Evolutionary conservation across 2,113 vertebrate species (phyloP).

Genomic region (Atractosteus spatula): DNA sequence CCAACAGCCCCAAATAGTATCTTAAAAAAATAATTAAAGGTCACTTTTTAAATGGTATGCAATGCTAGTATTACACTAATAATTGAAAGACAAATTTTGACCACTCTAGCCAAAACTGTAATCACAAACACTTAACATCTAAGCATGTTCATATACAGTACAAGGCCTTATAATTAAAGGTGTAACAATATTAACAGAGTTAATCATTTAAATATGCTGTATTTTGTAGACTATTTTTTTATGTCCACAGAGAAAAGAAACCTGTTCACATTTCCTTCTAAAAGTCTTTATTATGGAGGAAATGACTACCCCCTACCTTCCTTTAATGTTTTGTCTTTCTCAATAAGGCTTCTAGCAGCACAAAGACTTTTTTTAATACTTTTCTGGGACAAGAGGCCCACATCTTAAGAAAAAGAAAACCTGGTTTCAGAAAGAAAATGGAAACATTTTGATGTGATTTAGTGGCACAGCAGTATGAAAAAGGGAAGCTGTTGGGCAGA

Average conservation of each 20-base stretch:
- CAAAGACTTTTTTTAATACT: slow-evolving; percentile 1
- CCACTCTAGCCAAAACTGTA: no score
- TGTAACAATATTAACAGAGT: no score
- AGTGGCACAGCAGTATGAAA: background rate
- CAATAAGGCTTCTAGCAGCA: slow-evolving; percentile 28
- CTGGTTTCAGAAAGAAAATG: slow-evolving; percentile 3
- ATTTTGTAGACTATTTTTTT: background rate
- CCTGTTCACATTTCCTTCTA: slow-evolving; percentile 36
- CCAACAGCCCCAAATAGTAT: no score
- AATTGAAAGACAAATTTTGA: no score
- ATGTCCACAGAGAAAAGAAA: slow-evolving; percentile 14
- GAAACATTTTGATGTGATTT: slow-evolving; percentile 8
- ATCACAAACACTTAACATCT: no score
- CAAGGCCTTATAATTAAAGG: no score
- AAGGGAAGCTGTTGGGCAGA: background rate
- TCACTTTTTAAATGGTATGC: no score
- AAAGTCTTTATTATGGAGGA: slow-evolving; percentile 30
- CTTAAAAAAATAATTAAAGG: no score
- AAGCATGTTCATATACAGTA: no score
- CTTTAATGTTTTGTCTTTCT: slow-evolving; percentile 40
- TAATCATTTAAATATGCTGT: no score
- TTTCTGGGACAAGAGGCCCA: background rate
- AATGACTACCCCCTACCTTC: slow-evolving; percentile 27
- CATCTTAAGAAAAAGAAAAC: background rate
- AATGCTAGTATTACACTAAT: no score